Conservation (phyloP, 2,888 invertebrate genomes). For the Phengaris alcon region DNA sequence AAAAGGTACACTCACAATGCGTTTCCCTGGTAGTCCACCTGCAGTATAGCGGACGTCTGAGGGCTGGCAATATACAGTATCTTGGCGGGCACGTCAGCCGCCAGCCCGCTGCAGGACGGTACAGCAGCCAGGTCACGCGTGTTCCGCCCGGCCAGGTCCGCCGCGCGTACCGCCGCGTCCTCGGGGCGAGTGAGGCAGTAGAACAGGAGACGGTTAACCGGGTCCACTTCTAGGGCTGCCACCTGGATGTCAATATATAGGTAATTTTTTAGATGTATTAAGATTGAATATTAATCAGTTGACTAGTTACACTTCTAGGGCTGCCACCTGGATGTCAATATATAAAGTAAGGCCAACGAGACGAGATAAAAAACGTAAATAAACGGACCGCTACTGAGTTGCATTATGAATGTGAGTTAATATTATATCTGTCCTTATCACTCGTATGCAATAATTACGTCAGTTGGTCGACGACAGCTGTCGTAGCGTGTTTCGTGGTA, state of each 20-base stretch:
- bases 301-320: no score
- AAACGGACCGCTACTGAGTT: no score
- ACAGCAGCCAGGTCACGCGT: conserved; percentile 59
- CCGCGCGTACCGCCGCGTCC: conserved; percentile 73
- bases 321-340: conserved; percentile 57
- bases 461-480: no score
- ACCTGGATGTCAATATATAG: conserved; percentile 54
- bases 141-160: conserved; percentile 75
- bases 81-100: conserved; percentile 75
- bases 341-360: no score
- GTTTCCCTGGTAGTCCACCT: conserved; percentile 60
- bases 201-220: conserved; percentile 78
- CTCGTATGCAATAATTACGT: no score
- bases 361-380: no score
- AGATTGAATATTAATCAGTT: no score
- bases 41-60: conserved; percentile 62
- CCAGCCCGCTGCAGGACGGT: conserved; percentile 62
- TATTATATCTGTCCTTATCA: no score
- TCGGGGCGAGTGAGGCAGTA: conserved; percentile 73
- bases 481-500: no score
- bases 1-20: conserved; percentile 48
- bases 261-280: no score
- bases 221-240: conserved; percentile 82
- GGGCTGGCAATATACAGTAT: conserved; percentile 87
- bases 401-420: no score